Evolutionary conservation across 2,797 vertebrate genomes (phyloP), one percentile per base, ranked within the genome.

Genomic region (Epinephelus coioides): DNA sequence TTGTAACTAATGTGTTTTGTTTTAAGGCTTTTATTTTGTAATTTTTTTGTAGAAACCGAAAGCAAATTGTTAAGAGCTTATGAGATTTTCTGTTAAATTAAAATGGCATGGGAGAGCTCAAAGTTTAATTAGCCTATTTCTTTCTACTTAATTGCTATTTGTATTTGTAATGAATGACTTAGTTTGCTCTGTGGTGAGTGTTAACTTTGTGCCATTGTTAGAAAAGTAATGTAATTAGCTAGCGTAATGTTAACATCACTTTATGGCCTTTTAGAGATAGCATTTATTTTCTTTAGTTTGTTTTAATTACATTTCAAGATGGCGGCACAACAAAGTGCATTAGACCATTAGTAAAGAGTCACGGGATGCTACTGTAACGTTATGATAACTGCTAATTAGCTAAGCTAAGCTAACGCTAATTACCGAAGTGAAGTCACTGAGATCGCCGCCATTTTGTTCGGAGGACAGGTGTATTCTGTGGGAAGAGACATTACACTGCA

Each of bases 1-100:
- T 38, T 27, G 38, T n/a, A 7, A 59, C 21, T 44, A 11, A 18
- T 47, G 3, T 54, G 34, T 46, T 56, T 68, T 46, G 3, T 10
- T 56, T 59, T 38, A 5, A 53, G 10, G 13, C 76, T 76, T 80
- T 67, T 73, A 70, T 73, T 77, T 68, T 74, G 27, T 21, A 11
- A 54, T 43, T 19, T 53, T 53, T 1, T 17, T 38, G 14, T 17
- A n/a, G 43, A 30, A 60, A n/a, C 54, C 34, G 56, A 85, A 85
- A 67, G 9, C 3, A 12, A 40, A 43, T 38, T 0, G 34, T 13
- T 38, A 3, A 3, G 2, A 17, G 13, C 6, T 25, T 3, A 4
- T 1, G 2, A 6, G 5, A 3, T 30, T 54, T 43, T 53, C 2
- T n/a, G 6, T 66, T 7, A 6, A 30, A 11, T 21, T 13, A 17